Percentiles rank a stretch among this genome's conserved stretches.
These are phyloP conservation scores for Scleropages formosus DNA, from an alignment of 2,797 vertebrate species.

Conservation along the genomic window DNA sequence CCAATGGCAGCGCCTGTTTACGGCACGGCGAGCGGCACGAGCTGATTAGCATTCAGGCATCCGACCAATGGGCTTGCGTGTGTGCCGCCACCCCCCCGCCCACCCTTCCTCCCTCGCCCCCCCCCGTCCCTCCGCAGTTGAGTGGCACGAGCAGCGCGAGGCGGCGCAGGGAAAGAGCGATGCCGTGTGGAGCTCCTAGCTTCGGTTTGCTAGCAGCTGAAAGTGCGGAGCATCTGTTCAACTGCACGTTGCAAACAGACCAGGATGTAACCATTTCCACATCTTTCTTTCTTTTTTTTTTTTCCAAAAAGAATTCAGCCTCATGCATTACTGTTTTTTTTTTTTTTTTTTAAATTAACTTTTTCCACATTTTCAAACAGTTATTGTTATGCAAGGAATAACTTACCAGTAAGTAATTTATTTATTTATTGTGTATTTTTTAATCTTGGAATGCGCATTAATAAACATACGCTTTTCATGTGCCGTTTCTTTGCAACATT, in stretches of 20 bases:
- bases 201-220: conserved; percentile 77
- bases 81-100: conserved; percentile 39
- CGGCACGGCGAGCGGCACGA: conserved; percentile 79
- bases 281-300: conserved; percentile 62
- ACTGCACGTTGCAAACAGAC: conserved; percentile 63
- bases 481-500: conserved; percentile 17
- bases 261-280: conserved; percentile 78
- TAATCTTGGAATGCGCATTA: conserved; percentile 37
- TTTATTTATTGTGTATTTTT: conserved; percentile 50
- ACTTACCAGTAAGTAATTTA: conserved; percentile 72
- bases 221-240: conserved; percentile 72
- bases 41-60: conserved; percentile 78
- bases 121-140: conserved; percentile 44
- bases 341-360: too few relatives aligned
- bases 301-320: conserved; percentile 7
- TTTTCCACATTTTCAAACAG: conserved; percentile 57
- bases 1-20: conserved; percentile 81
- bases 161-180: conserved; percentile 70
- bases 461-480: conserved; percentile 37
- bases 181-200: conserved; percentile 79
- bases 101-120: conserved; percentile 47
- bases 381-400: conserved; percentile 66
- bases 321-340: conserved; percentile 45
- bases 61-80: conserved; percentile 80
- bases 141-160: conserved; percentile 78